Base-by-base conservation (phyloP, 2,797 vertebrate genomes). In the Simalia tracyae region DNA sequence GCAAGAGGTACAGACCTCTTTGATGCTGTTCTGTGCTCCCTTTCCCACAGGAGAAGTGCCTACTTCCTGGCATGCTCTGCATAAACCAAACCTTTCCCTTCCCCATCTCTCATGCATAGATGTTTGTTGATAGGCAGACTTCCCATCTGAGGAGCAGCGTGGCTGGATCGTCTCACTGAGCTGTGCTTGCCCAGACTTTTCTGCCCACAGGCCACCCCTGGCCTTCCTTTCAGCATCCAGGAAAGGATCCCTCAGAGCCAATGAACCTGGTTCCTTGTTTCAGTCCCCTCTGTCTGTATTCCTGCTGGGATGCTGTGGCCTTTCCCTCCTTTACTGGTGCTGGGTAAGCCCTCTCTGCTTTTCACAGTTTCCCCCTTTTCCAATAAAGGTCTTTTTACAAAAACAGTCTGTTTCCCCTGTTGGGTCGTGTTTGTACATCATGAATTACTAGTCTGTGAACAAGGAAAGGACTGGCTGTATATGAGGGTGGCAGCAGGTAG, bases 371-470 rank as follows among this genome's bases (percentile, higher is more conserved):
- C 92, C 91, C 91, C 96, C 96, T 90, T 96, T 96, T 96, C 96
- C 96, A 98, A 97, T 97, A 97, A 98, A 98, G 97, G 90, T 88
- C 93, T 97, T 97, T 96, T 91, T 91, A 94, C 93, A 96, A 96
- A 96, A 96, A 86, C 8, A 91, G 94, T 59, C 4, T 0, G 76
- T 24, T 81, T 0, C 19, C 93, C 87, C 68, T 86, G 88, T 61
- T 4, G 68, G 68, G 3, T 91, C 17, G 0, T 86, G 10, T 12
- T 86, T 86, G 42, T 61, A 22, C 72, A 81, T 54, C 89, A 64
- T 85, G 56, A 90, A 22, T 5, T 14, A 50, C 84, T 59, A 12
- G 19, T 84, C 15, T 24, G 50, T 42, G 28, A 31, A 5, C 68
- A 68, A 64, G 5, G 64, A 54, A 31, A 89, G 28, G 50, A 24